A percentile compares a stretch with the other conserved stretches of the same genome.
phyloP scores from a whole-genome alignment of 2,113 vertebrate species.

The Pachypanchax playfairii region DNA sequence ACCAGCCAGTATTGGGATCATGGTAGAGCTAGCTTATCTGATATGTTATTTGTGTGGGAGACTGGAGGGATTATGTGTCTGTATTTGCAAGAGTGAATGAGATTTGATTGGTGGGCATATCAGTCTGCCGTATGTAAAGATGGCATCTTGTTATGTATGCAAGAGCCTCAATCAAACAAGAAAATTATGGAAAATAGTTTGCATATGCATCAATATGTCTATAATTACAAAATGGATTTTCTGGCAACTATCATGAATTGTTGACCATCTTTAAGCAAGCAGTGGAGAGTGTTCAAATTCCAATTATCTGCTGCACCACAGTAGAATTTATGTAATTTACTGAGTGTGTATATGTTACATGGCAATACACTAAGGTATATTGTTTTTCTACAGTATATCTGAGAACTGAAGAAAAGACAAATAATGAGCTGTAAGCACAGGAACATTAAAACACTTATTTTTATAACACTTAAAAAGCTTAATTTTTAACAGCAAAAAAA shows the following conservation, averaged over 20 bases:
- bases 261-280: slow-evolving; percentile 66
- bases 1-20: slow-evolving; percentile 50
- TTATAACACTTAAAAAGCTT: no score
- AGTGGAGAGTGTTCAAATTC: slow-evolving; percentile 65
- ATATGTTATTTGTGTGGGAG: slow-evolving; percentile 64
- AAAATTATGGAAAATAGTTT: slow-evolving; percentile 62
- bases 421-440: no score
- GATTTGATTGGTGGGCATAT: slow-evolving; percentile 73
- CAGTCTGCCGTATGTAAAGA: slow-evolving; percentile 50
- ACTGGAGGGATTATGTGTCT: slow-evolving; percentile 46
- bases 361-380: slow-evolving; percentile 39
- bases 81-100: slow-evolving; percentile 58
- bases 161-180: slow-evolving; percentile 57
- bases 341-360: slow-evolving; percentile 54
- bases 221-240: slow-evolving; percentile 73
- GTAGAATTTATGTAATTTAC: slow-evolving; percentile 69
- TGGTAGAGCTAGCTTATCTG: slow-evolving; percentile 63
- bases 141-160: slow-evolving; percentile 58
- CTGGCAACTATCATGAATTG: slow-evolving; percentile 61
- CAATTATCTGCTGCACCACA: slow-evolving; percentile 68
- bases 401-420: no score
- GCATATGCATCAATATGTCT: slow-evolving; percentile 66
- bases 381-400: slow-evolving; percentile 4
- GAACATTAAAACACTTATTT: no score
- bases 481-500: no score